Evolutionary conservation across 2,113 vertebrate species (phyloP).

Genomic region (Hepsetus odoe): DNA sequence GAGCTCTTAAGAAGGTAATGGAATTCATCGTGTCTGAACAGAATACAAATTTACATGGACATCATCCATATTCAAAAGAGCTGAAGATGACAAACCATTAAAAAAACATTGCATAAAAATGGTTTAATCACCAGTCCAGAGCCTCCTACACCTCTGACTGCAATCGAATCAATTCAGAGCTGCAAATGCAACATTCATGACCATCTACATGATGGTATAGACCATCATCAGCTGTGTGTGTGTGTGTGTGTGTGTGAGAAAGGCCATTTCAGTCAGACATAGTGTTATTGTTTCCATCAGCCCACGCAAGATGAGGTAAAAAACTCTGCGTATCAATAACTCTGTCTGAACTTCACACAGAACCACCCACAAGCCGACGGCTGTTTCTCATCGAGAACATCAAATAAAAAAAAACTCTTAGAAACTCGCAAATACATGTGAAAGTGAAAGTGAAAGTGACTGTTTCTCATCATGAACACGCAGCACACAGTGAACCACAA

Average conservation of each 20-base stretch:
- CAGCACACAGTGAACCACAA: too few species aligned
- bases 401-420: too few species aligned
- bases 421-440: neutral
- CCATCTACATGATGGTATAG: neutral
- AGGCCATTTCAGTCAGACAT: neutral
- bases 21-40: too few species aligned
- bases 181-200: constrained; percentile 17
- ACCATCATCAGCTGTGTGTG: neutral
- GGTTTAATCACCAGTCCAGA: constrained; percentile 2
- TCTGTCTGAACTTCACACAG: constrained; percentile 24
- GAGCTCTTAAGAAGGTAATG: too few species aligned
- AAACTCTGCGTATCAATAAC: constrained; percentile 25
- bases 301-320: constrained; percentile 19
- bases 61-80: constrained; percentile 12
- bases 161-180: constrained; percentile 7
- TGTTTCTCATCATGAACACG: too few species aligned
- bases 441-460: too few species aligned
- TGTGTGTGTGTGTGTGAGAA: neutral
- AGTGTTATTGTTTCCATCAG: neutral
- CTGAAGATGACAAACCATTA: neutral
- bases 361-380: constrained; percentile 18
- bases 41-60: constrained; percentile 1
- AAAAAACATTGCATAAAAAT: constrained; percentile 23
- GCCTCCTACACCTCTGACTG: neutral
- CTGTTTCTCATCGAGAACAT: neutral